Conservation (phyloP, 2,113 vertebrate genomes). For the Ochotona curzoniae region DNA sequence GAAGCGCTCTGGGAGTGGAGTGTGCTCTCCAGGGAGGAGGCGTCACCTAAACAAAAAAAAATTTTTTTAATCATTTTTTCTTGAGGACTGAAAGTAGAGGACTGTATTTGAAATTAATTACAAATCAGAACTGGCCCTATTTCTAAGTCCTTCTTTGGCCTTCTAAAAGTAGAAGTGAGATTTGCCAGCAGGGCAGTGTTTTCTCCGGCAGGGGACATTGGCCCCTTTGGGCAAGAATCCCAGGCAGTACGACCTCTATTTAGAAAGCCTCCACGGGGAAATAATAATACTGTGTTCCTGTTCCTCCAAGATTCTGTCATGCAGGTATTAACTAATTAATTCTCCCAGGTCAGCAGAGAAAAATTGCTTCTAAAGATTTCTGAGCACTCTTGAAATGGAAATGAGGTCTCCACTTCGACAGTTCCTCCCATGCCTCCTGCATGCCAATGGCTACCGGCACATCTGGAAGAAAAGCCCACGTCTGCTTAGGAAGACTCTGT, state of each 20-base stretch:
- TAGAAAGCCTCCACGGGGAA: constrained; percentile 57
- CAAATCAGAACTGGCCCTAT: constrained; percentile 61
- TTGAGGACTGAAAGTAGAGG: constrained; percentile 55
- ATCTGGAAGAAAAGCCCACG: neutral
- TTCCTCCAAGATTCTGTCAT: constrained; percentile 60
- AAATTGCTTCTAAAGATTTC: constrained; percentile 63
- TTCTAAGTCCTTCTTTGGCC: constrained; percentile 67
- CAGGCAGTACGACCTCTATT: constrained; percentile 57
- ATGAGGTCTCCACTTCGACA: constrained; percentile 34
- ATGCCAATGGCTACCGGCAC: fast-evolving
- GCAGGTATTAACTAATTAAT: constrained; percentile 77
- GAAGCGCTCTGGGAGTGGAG: neutral
- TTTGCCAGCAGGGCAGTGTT: constrained; percentile 70
- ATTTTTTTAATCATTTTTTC: constrained; percentile 67
- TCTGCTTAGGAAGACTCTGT: fast-evolving
- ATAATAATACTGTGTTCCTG: constrained; percentile 57
- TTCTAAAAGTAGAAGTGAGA: constrained; percentile 66
- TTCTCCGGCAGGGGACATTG: neutral
- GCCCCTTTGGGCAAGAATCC: constrained; percentile 43
- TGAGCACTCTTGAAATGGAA: constrained; percentile 69
- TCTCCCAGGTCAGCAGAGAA: constrained; percentile 61
- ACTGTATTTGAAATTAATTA: constrained; percentile 76
- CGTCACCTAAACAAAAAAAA: constrained; percentile 65
- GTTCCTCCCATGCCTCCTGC: neutral
- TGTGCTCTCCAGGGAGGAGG: constrained; percentile 45